Evolutionary conservation across 2,113 vertebrate species (phyloP).

Genomic region (Astur gentilis): DNA sequence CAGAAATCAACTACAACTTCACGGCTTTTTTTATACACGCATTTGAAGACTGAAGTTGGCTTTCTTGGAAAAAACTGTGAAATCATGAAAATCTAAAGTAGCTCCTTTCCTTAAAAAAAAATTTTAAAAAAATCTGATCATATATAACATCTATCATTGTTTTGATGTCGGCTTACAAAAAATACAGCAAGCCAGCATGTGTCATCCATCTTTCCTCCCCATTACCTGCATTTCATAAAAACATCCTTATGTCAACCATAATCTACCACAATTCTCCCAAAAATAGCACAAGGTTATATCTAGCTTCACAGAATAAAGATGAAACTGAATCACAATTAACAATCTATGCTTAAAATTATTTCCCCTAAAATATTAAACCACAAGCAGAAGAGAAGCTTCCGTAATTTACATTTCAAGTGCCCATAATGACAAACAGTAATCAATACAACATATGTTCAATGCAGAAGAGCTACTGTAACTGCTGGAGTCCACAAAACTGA

Average conservation of each 20-base stretch:
- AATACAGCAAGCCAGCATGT: not conserved
- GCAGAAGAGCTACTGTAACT: not conserved
- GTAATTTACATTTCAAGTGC: not conserved
- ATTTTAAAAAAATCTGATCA: not conserved
- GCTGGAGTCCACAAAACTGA: not conserved
- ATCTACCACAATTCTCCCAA: not conserved
- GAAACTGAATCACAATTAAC: not conserved
- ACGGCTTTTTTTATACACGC: not conserved
- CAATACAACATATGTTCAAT: not conserved
- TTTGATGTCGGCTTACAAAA: not conserved
- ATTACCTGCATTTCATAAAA: not conserved
- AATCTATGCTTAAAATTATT: not conserved
- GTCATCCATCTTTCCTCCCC: not conserved
- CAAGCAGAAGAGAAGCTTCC: not conserved
- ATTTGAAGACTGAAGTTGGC: not conserved
- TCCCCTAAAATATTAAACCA: not conserved
- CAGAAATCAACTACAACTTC: not conserved
- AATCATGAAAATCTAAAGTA: not conserved
- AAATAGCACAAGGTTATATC: not conserved
- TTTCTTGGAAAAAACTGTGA: not conserved
- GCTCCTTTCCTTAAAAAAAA: not conserved
- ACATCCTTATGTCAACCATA: not conserved
- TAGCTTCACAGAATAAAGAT: not conserved
- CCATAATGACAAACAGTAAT: not conserved
- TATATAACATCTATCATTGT: not conserved